Evolutionary conservation across 1,140 invertebrate species (phyloP), one percentile per base, ranked within the genome.

Genomic region (Cotesia typhae): DNA sequence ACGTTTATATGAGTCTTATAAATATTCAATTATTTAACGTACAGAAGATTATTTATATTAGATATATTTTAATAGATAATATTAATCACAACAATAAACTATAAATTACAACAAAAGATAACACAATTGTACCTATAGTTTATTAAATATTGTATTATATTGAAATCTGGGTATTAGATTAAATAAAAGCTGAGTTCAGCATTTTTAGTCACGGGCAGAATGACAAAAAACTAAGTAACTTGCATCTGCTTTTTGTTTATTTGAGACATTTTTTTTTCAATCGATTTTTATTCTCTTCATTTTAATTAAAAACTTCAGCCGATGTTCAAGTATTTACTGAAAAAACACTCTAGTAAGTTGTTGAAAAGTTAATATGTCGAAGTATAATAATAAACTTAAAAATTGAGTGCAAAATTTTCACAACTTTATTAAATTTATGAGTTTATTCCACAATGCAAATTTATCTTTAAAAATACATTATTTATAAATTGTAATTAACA

Each of bases 151-250:
- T 28, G 28, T 28, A 28, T 28, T 28, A 28, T 2, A 28, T 28
- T 28, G 3, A 28, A 28, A 28, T 28, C 28, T 28, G 28, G 28
- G 2, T 28, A 28, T 28, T 28, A 28, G 28, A 28, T 28, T 28
- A 28, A 28, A 28, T 28, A 59, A 67, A 57, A 17, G 71, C 71
- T 67, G 71, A 72, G 57, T 72, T 67, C 61, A 55, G 65, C 64
- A 41, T 67, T 67, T 72, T 72, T 72, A 72, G 71, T 72, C 71
- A 72, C 65, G 71, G 63, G 47, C 55, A 61, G 37, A 60, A 67
- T 57, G 52, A 60, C 51, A 41, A 71, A 51, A 52, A 17, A 57
- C 53, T 69, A 36, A 55, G 17, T 55, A 57, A 41, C 67, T 63
- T 63, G 47, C 41, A 51, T 71, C 36, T 61, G 53, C 61, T 37